These are phyloP conservation scores for Drosophila tristis DNA, from an alignment of 1,140 invertebrate genomes.

Conservation along the genomic window DNA sequence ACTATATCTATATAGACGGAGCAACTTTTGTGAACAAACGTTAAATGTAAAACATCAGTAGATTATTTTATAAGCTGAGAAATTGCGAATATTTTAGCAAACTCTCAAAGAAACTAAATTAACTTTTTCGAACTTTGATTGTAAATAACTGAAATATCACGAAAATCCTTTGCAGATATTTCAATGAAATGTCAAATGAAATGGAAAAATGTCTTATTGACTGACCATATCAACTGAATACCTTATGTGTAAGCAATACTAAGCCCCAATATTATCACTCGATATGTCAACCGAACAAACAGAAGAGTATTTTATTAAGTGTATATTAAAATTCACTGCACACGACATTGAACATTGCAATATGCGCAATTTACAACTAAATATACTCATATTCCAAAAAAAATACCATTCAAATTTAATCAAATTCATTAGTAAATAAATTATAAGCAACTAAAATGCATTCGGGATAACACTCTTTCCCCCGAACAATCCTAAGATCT, in stretches of 20 bases:
- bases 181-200: conserved; percentile 11
- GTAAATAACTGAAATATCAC: background rate
- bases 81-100: conserved; percentile 22
- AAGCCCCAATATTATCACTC: conserved; percentile 7
- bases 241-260: conserved; percentile 29
- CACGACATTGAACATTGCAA: conserved; percentile 61
- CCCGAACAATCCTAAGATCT: conserved; percentile 6
- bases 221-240: conserved; percentile 15
- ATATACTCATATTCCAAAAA: conserved; percentile 71
- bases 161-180: conserved; percentile 9
- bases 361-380: conserved; percentile 31
- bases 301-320: conserved; percentile 19
- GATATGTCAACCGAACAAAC: conserved; percentile 2
- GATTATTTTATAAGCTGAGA: conserved; percentile 24
- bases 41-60: conserved; percentile 36
- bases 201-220: conserved; percentile 23
- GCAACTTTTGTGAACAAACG: conserved; percentile 48
- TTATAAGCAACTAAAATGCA: conserved; percentile 11
- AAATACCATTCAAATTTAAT: conserved; percentile 46
- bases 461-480: conserved; percentile 5
- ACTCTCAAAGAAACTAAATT: background rate
- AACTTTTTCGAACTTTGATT: background rate
- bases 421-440: conserved; percentile 32
- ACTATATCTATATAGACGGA: conserved; percentile 40
- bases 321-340: conserved; percentile 7